A percentile compares a stretch with the other conserved stretches of the same genome.
Evolutionary conservation across 1,140 invertebrate genomes (phyloP).

Genomic region (Caenorhabditis tropicalis): DNA sequence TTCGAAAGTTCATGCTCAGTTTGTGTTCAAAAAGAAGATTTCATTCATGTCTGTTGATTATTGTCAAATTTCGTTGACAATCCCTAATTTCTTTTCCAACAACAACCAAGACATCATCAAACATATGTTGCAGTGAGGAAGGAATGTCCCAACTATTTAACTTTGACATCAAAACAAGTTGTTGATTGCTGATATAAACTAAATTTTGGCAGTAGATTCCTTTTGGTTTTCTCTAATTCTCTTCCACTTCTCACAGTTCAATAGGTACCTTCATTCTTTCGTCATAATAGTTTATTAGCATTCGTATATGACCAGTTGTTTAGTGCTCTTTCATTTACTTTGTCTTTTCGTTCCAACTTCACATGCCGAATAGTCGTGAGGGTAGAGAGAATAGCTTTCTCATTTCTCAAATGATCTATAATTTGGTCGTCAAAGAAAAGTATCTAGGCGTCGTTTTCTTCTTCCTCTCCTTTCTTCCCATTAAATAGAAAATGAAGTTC

Average conservation of each 20-base stretch:
- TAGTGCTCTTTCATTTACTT: neutral
- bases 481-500: neutral
- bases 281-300: neutral
- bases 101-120: neutral
- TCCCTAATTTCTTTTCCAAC: neutral
- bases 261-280: neutral
- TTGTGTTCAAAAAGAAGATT: too few species aligned
- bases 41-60: neutral
- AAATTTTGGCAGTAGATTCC: neutral
- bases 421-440: constrained; percentile 2
- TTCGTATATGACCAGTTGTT: neutral
- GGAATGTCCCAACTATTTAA: constrained; percentile 1
- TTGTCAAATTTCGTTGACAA: neutral
- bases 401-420: neutral
- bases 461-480: neutral
- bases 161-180: constrained; percentile 30
- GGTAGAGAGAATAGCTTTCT: neutral
- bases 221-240: neutral
- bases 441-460: neutral
- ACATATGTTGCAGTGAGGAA: neutral
- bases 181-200: constrained; percentile 18
- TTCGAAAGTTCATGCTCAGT: too few species aligned
- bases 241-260: neutral
- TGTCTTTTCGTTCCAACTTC: too few species aligned
- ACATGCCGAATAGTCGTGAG: neutral